These are phyloP conservation scores for Hemichromis elongatus DNA, from an alignment of 2,113 vertebrate genomes.

Conservation along the genomic window DNA sequence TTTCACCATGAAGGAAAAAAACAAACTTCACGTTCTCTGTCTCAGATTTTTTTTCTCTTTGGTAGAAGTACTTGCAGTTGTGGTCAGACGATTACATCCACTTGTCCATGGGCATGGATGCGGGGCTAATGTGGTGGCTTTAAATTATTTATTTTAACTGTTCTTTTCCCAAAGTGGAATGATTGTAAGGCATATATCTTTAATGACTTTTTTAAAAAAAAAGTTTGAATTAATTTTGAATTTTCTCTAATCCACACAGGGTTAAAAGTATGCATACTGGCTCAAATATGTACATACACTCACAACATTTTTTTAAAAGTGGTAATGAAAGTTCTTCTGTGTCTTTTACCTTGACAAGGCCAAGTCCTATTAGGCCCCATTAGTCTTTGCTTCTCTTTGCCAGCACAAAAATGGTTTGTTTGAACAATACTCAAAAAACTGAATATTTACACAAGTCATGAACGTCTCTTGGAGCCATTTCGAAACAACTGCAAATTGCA, in stretches of 20 bases:
- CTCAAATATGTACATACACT: neutral
- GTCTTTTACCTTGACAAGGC: neutral
- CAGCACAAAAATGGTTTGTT: neutral
- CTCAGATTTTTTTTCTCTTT: neutral
- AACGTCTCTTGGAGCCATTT: neutral
- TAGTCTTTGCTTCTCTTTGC: neutral
- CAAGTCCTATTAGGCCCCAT: accelerated
- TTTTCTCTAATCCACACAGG: accelerated
- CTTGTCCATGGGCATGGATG: neutral
- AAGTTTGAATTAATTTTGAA: neutral
- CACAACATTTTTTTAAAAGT: neutral
- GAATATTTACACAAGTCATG: neutral
- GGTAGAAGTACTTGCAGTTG: neutral
- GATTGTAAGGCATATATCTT: accelerated
- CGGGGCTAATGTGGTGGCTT: neutral
- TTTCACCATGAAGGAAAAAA: conserved; percentile 61
- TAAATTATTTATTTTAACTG: neutral
- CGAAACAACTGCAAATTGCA: neutral
- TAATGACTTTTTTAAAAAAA: neutral
- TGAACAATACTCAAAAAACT: neutral
- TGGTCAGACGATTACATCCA: neutral
- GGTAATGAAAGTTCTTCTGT: neutral
- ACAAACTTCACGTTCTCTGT: neutral
- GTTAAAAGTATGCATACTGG: neutral
- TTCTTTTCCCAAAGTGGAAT: neutral